These are phyloP conservation scores for Pangasianodon gigas DNA, from an alignment of 2,113 vertebrate genomes.

Conservation along the genomic window DNA sequence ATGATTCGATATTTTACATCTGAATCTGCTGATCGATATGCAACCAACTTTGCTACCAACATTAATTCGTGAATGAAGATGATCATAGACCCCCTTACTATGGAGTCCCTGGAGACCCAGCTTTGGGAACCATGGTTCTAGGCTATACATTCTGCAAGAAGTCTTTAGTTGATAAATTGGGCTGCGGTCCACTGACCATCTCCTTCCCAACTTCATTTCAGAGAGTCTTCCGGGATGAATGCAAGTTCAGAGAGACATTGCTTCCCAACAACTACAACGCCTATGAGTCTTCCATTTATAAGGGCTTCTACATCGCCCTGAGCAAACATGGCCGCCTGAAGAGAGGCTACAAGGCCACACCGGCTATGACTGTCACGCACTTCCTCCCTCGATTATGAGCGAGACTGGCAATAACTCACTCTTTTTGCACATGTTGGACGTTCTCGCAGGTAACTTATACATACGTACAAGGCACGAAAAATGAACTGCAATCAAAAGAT, in stretches of 20 bases:
- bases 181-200: slow-evolving; percentile 33
- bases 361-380: slow-evolving; percentile 92
- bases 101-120: not conserved
- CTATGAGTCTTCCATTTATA: slow-evolving; percentile 84
- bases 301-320: slow-evolving; percentile 86
- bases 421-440: slow-evolving; percentile 84
- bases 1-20: not conserved
- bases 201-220: slow-evolving; percentile 61
- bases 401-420: slow-evolving; percentile 72
- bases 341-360: slow-evolving; percentile 87
- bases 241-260: slow-evolving; percentile 91
- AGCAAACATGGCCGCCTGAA: slow-evolving; percentile 90
- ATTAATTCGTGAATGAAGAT: not conserved
- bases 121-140: not conserved
- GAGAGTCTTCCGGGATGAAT: slow-evolving; percentile 91
- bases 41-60: not conserved
- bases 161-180: not conserved
- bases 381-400: slow-evolving; percentile 92
- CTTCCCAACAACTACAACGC: slow-evolving; percentile 96
- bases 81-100: not conserved
- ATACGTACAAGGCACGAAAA: slow-evolving; percentile 59
- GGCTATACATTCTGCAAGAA: not conserved
- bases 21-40: not conserved
- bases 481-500: slow-evolving; percentile 66
- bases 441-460: slow-evolving; percentile 75